phyloP scores from a whole-genome alignment of 1,140 invertebrate genomes.

The Lordiphosa clarofinis region DNA sequence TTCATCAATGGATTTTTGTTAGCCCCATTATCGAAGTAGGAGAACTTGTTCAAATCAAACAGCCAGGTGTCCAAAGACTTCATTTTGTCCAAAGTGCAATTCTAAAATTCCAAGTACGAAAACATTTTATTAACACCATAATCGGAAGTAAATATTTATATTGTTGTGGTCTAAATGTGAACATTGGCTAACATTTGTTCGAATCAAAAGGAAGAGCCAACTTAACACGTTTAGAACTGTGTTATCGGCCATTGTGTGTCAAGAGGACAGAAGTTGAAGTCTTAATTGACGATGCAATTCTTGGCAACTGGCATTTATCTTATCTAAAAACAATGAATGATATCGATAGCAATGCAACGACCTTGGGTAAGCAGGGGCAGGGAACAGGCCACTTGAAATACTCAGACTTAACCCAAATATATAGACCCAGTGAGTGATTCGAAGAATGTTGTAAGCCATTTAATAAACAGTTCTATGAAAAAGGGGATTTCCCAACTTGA shows the following conservation, averaged over 20 bases:
- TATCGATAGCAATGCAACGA: constrained; percentile 5
- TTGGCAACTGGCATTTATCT: constrained; percentile 37
- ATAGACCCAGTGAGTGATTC: too few relatives aligned
- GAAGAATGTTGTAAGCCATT: too few relatives aligned
- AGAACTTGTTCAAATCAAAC: constrained; percentile 68
- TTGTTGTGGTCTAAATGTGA: background rate
- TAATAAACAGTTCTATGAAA: too few relatives aligned
- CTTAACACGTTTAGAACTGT: too few relatives aligned
- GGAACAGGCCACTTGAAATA: too few relatives aligned
- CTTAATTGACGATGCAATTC: constrained; percentile 43
- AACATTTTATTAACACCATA: background rate
- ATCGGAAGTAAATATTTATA: constrained; percentile 1
- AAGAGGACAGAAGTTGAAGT: constrained; percentile 16
- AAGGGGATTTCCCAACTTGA: too few relatives aligned
- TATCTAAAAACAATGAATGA: constrained; percentile 27
- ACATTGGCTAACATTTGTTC: constrained; percentile 45
- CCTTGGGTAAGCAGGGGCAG: constrained; percentile 21
- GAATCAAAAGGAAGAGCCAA: background rate
- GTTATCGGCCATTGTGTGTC: constrained; percentile 1
- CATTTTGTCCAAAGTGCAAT: constrained; percentile 74
- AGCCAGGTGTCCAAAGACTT: constrained; percentile 71
- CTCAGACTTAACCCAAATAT: too few relatives aligned
- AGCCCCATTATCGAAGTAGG: constrained; percentile 68
- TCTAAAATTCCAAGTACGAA: constrained; percentile 25
- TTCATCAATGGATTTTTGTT: constrained; percentile 70